Percentiles rank a stretch among this genome's conserved stretches.
These are phyloP conservation scores for Maniola jurtina DNA, from an alignment of 1,140 invertebrate species.

Conservation along the genomic window DNA sequence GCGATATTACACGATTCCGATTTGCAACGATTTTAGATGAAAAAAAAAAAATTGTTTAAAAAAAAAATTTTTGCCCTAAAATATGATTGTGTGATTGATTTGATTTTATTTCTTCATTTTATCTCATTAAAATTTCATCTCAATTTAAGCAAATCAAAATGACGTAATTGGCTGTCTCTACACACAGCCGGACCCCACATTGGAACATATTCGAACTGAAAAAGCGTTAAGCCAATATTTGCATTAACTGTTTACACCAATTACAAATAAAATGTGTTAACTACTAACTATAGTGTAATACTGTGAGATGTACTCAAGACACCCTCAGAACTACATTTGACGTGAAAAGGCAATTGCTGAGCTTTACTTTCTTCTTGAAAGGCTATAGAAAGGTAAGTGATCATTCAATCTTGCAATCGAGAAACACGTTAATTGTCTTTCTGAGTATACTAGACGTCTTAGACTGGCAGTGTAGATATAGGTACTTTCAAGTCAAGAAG, in stretches of 20 bases:
- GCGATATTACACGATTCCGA: slow-evolving; percentile 28
- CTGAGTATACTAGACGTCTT: background rate
- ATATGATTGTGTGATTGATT: too few species aligned
- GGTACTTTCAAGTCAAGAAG: too few species aligned
- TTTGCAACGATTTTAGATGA: background rate
- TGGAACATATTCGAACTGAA: too few species aligned
- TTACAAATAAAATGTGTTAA: background rate
- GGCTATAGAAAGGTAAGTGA: slow-evolving; percentile 42
- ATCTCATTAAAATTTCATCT: background rate
- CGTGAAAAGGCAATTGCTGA: slow-evolving; percentile 44
- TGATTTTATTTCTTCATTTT: background rate
- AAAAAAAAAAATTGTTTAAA: background rate
- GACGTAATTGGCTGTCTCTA: background rate
- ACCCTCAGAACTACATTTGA: slow-evolving; percentile 36
- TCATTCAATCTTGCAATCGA: slow-evolving; percentile 26
- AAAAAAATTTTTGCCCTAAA: too few species aligned
- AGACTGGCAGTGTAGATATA: too few species aligned
- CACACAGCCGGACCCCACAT: too few species aligned
- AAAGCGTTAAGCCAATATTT: too few species aligned
- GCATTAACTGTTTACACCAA: background rate
- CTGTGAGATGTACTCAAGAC: slow-evolving; percentile 29
- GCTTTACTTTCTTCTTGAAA: slow-evolving; percentile 29
- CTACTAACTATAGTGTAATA: slow-evolving; percentile 18
- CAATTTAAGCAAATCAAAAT: background rate
- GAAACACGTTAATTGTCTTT: slow-evolving; percentile 19